Evolutionary conservation across 2,797 vertebrate species (phyloP), one percentile per base, ranked within the genome.

Genomic region (Carduelis carduelis): DNA sequence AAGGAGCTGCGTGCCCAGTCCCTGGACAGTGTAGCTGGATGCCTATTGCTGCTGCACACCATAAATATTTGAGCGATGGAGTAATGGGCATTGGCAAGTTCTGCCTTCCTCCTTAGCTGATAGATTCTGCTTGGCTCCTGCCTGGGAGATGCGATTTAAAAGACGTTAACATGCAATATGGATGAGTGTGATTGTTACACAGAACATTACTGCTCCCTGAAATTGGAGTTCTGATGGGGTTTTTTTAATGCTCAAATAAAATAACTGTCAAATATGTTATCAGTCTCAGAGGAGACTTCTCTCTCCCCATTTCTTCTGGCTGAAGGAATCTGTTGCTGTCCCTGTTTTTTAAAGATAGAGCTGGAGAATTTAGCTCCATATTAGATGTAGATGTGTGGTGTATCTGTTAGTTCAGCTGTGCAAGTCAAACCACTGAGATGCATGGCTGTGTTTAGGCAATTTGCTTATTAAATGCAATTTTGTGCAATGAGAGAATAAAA

Each of bases 191-290:
- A 63, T 88, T 83, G 85, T 76, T 88, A 71, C 5, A 53, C 27
- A 34, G 93, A 53, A 60, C 27, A 6, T 63, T 82, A 17, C 72
- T 81, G 61, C 87, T 95, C 39, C 77, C 77, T 92, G 84, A 61
- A 88, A 95, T 70, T 84, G 64, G 78, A 93, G 46, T 80, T 87
- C 77, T 90, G 83, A 53, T 96, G 77, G 70, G 15, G 0, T 4
- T 78, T 83, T 93, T 86, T 79, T 13, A 80, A 69, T 47, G 47
- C 68, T 92, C 30, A 60, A 11, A 77, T 94, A 77, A 95, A 93
- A 87, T 77, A 80, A 82, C 60, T 87, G 37, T 84, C 82, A 93
- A 85, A 49, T 74, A 35, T 8, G 3, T 89, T 79, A 74, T 39
- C 66, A 32, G 61, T 87, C 71, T 80, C 34, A 27, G 57, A 85